phyloP scores from a whole-genome alignment of 1,140 invertebrate genomes.

The Epicauta chinensis region DNA sequence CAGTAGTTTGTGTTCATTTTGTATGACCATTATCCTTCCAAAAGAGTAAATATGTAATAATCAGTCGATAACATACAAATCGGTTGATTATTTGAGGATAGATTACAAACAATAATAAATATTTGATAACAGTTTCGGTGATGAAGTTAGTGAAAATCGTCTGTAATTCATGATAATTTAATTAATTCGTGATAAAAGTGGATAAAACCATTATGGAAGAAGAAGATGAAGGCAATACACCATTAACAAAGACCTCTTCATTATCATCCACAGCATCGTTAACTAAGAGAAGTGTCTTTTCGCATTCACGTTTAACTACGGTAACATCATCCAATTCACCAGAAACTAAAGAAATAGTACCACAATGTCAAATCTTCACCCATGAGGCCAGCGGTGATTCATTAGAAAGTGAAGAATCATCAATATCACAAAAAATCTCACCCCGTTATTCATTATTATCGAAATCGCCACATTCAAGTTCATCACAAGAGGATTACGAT shows the following conservation, averaged over 20 bases:
- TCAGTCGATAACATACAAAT: no score
- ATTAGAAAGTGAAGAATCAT: constrained; percentile 38
- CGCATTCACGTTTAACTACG: constrained; percentile 16
- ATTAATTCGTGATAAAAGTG: no score
- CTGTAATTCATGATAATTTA: no score
- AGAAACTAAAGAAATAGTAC: constrained; percentile 16
- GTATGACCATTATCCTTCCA: no score
- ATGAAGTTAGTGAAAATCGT: no score
- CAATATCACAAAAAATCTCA: constrained; percentile 26
- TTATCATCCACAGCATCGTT: constrained; percentile 34
- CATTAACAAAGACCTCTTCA: constrained; percentile 33
- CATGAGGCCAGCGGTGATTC: constrained; percentile 45
- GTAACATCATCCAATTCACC: constrained; percentile 12
- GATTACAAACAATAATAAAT: no score
- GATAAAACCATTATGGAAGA: constrained; percentile 41
- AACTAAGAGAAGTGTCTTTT: constrained; percentile 25
- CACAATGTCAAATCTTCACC: constrained; percentile 44
- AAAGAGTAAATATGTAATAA: no score
- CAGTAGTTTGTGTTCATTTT: no score
- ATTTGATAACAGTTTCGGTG: no score
- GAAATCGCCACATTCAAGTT: constrained; percentile 61
- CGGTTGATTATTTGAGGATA: no score
- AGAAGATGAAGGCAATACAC: constrained; percentile 50
- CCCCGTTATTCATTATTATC: constrained; percentile 41
- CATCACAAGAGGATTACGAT: constrained; percentile 63